phyloP scores from a whole-genome alignment of 2,113 vertebrate species.

The Cyprinus carpio region DNA sequence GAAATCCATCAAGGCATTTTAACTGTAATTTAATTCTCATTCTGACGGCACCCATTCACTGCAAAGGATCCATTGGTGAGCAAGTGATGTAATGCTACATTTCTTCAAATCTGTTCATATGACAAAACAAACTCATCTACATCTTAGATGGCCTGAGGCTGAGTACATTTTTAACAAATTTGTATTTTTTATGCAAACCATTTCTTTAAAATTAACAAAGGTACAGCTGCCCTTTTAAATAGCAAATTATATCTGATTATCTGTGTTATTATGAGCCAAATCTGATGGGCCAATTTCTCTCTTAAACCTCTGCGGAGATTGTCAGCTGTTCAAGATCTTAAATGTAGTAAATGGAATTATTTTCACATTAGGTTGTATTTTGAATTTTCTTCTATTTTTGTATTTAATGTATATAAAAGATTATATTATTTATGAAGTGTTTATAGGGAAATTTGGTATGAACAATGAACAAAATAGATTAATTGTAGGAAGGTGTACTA shows the following conservation, averaged over 20 bases:
- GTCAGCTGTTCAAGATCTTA: not conserved
- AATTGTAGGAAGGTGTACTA: not conserved
- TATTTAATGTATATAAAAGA: constrained; percentile 57
- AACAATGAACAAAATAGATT: constrained; percentile 30
- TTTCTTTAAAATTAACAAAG: no score
- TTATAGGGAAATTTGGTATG: constrained; percentile 46
- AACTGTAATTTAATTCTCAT: no score
- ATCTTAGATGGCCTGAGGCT: no score
- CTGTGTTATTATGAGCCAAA: not conserved
- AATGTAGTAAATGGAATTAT: constrained; percentile 32
- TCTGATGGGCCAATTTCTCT: not conserved
- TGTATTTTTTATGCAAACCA: no score
- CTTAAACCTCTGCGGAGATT: no score
- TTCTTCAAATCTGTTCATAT: no score
- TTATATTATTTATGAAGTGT: constrained; percentile 56
- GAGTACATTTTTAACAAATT: no score
- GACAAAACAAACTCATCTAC: no score
- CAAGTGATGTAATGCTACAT: no score
- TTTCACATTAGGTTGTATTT: constrained; percentile 36
- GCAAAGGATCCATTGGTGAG: no score
- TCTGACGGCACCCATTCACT: no score
- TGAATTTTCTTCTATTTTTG: constrained; percentile 38
- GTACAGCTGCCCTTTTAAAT: not conserved
- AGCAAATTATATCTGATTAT: not conserved
- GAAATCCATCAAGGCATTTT: no score